phyloP scores from a whole-genome alignment of 2,797 vertebrate genomes.

The Betta splendens region DNA sequence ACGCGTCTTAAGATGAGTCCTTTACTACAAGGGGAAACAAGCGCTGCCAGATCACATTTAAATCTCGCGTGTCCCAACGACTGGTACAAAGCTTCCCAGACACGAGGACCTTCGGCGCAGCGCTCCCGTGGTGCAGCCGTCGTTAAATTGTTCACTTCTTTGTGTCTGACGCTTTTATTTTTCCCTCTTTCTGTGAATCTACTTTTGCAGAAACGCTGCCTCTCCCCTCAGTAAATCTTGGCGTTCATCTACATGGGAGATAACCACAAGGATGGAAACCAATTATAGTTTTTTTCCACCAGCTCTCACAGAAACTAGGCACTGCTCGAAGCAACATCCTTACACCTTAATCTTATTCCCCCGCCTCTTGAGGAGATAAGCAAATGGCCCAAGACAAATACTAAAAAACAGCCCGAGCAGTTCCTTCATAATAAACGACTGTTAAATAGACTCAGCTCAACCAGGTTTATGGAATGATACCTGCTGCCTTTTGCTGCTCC shows the following conservation, averaged over 20 bases:
- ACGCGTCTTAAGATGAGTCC: conserved; percentile 33
- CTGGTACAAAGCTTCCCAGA: conserved; percentile 24
- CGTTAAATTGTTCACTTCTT: conserved; percentile 2
- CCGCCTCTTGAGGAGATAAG: conserved; percentile 34
- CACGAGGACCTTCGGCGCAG: conserved; percentile 14
- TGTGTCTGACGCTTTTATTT: background rate
- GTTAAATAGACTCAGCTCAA: conserved; percentile 21
- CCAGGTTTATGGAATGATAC: background rate
- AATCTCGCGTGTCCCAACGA: conserved; percentile 45
- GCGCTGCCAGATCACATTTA: conserved; percentile 36
- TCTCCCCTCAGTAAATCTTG: conserved; percentile 31
- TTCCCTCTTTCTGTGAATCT: conserved; percentile 6
- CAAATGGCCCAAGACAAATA: conserved; percentile 17
- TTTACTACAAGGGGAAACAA: conserved; percentile 40
- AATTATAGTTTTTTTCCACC: conserved; percentile 25
- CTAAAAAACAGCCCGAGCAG: conserved; percentile 12
- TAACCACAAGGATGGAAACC: conserved; percentile 42
- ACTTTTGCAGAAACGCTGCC: conserved; percentile 7
- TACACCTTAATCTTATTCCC: conserved; percentile 15
- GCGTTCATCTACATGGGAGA: conserved; percentile 34
- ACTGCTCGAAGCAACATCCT: conserved; percentile 26
- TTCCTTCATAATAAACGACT: conserved; percentile 4
- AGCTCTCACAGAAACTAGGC: background rate
- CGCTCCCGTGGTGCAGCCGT: background rate
- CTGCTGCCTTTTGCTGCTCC: background rate